Evolutionary conservation across 2,113 vertebrate species (phyloP), one percentile per base, ranked within the genome.

Genomic region (Corythoichthys haematopterus): DNA sequence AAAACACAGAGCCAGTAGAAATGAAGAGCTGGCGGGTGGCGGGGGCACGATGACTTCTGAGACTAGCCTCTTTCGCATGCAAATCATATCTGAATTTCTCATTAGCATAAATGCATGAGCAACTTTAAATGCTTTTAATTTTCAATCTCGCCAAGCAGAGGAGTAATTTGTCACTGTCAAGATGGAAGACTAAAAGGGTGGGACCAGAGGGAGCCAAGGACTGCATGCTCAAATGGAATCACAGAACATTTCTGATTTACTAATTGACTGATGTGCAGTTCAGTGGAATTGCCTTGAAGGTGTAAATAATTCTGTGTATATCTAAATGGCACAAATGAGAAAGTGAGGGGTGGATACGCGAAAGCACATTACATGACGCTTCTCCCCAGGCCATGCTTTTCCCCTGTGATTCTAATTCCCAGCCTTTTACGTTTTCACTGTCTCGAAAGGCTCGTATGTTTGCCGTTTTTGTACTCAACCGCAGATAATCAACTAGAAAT

Each of bases 111-210:
- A 98, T 98, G 96, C 96, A 98, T 98, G 96, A 98, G 94, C 94
- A 98, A 97, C 94, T 97, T 95, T 98, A 98, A 98, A 98, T 98
- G 96, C 95, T 98, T 98, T 98, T 98, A 98, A 98, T 98, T 98
- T 98, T 95, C 96, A 97, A 96, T 98, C 94, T 96, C 93, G 94
- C 95, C 93, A 93, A 94, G 95, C 94, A 94, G 93, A 96, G 94
- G 94, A 97, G 96, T 98, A 96, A 98, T 98, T 98, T 98, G 96
- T 98, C 96, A 98, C 95, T 98, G 96, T 98, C 96, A 98, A 94
- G 93, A 93, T 94, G 93, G 93, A 94, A 96, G 95, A 95, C 94
- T 96, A 95, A 96, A 94, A 92, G 87, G 92, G 83, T 84, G 80
- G 75, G 91, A 92, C 92, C 92, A 88, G 91, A 92, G 91, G 90